Base-by-base conservation (phyloP, 2,113 vertebrate genomes). In the Oxyura jamaicensis region DNA sequence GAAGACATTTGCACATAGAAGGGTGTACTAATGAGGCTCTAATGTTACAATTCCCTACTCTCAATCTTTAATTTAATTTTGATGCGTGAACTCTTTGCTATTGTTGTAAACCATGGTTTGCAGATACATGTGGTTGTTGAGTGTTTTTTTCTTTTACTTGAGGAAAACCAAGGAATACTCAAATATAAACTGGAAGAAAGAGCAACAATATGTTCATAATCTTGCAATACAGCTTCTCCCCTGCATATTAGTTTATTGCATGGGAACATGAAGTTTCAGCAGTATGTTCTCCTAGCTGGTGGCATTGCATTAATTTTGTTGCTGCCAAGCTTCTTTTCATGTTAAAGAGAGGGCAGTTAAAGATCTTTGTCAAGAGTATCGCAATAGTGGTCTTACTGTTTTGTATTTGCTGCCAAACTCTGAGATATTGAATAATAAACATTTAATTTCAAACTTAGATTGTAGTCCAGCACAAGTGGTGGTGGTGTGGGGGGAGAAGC, bases 21-120 rank as follows among this genome's bases (percentile, higher is more conserved):
- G 56, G 52, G 55, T 48, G 10, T 46, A 25, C 15, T 68, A 68
- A 8, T 3, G 46, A 60, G 44, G 14, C 25, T 71, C 19, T 72
- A 22, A 13, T 22, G 1, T 50, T 59, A 0, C 13, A 58, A 65
- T 60, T n/a, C 3, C 10, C 22, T 8, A 7, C n/a, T 42, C 5
- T 56, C 4, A 2, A 4, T 5, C 17, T 66, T 69, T 26, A 26
- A 33, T 63, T 50, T 44, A 52, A 52, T 25, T 52, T 52, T 11
- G 41, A 6, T 33, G 8, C 28, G 16, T 68, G 4, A 9, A 8
- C 35, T 75, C 22, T 25, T 46, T 83, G 22, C 41, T 8, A 1
- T 15, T 83, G 10, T 48, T 66, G 3, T 52, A 31, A 84, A 23
- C 8, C 7, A 4, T 59, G 26, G 2, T 1, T 59, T 81, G 71